These are phyloP conservation scores for Ophthalmolycus amberensis DNA, from an alignment of 2,113 vertebrate genomes.

Conservation along the genomic window DNA sequence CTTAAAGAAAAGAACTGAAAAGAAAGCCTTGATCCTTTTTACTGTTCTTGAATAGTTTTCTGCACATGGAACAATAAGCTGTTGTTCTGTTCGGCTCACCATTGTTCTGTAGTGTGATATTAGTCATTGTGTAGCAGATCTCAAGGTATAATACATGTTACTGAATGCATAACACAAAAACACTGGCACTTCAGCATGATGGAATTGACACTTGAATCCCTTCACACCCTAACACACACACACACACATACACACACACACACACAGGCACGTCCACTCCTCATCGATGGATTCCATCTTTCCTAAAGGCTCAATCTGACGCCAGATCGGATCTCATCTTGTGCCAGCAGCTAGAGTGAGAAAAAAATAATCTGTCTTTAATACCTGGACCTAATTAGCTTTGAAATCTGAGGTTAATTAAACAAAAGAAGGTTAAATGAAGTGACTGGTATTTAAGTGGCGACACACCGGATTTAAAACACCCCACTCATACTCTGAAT, in stretches of 20 bases:
- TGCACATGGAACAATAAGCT: conserved; percentile 51
- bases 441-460: conserved; percentile 80
- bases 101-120: conserved; percentile 57
- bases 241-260: neutral
- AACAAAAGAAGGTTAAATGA: conserved; percentile 83
- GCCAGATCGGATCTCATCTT: conserved; percentile 64
- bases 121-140: conserved; percentile 46
- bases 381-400: conserved; percentile 83
- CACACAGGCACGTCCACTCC: neutral
- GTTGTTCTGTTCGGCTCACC: conserved; percentile 45
- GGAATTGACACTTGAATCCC: conserved; percentile 30
- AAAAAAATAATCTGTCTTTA: conserved; percentile 73
- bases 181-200: conserved; percentile 22
- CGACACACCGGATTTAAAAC: conserved; percentile 70
- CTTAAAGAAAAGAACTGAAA: conserved; percentile 40
- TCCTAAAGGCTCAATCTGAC: conserved; percentile 61
- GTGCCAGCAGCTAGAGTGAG: conserved; percentile 51
- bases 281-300: conserved; percentile 13
- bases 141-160: conserved; percentile 52
- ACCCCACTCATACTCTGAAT: conserved; percentile 61
- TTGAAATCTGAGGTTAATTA: conserved; percentile 83
- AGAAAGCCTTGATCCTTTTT: conserved; percentile 66
- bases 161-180: conserved; percentile 13
- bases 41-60: conserved; percentile 67
- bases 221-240: neutral